phyloP scores from a whole-genome alignment of 2,888 invertebrate species.

The Brachypterus glaber region DNA sequence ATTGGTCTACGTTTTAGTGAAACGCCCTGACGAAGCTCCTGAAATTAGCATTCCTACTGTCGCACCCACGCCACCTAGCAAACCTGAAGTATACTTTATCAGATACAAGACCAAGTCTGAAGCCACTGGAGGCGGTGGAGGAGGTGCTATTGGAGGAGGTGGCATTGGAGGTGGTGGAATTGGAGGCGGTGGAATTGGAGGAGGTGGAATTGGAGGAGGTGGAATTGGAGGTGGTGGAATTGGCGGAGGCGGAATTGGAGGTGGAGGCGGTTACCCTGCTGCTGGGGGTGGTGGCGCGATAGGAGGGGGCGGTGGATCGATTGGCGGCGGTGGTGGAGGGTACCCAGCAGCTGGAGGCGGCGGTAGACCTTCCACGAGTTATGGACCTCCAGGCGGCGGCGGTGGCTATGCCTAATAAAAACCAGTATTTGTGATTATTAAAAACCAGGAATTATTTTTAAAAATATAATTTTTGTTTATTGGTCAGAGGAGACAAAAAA shows the following conservation, averaged over 20 bases:
- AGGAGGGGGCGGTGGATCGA: slow-evolving; percentile 18
- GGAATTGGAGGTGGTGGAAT: slow-evolving; percentile 23
- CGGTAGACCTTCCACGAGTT: slow-evolving; percentile 34
- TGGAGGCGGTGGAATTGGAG: slow-evolving; percentile 1
- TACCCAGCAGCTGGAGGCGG: slow-evolving; percentile 16
- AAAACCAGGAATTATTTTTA: neutral
- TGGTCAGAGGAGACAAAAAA: no score
- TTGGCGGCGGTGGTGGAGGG: slow-evolving; percentile 16
- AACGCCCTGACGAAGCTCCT: slow-evolving; percentile 77
- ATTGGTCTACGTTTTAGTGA: slow-evolving; percentile 78
- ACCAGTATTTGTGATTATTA: slow-evolving; percentile 13
- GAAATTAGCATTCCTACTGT: slow-evolving; percentile 72
- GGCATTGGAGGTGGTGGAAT: slow-evolving; percentile 16
- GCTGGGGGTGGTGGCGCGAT: slow-evolving; percentile 19
- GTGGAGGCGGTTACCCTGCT: slow-evolving; percentile 21
- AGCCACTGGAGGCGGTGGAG: slow-evolving; percentile 33
- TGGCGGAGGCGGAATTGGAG: slow-evolving; percentile 30
- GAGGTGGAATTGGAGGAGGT: neutral
- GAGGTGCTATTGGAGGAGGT: slow-evolving; percentile 33
- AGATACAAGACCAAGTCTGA: slow-evolving; percentile 66
- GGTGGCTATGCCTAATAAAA: slow-evolving; percentile 30
- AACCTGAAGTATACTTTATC: slow-evolving; percentile 87
- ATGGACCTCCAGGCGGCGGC: slow-evolving; percentile 39
- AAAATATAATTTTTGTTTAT: no score
- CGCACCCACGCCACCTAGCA: slow-evolving; percentile 73